These are phyloP conservation scores for Heliconius erato DNA, from an alignment of 2,888 invertebrate species.

Conservation along the genomic window DNA sequence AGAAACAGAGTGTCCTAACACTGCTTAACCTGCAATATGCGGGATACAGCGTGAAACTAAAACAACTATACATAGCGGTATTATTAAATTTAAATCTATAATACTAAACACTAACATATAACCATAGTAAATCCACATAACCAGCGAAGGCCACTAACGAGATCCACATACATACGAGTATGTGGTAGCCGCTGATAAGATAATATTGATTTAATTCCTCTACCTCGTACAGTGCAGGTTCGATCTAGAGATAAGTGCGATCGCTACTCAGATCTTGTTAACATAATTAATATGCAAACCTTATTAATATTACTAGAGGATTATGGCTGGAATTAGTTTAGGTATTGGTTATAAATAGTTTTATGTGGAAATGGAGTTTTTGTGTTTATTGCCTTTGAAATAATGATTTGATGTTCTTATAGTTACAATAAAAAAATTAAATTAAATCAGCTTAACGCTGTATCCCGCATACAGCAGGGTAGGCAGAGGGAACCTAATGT, in stretches of 20 bases:
- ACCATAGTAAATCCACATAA: conserved; percentile 12
- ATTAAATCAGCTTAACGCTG: too few species aligned
- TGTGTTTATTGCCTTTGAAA: not conserved
- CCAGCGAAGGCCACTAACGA: conserved; percentile 40
- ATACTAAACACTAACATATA: conserved; percentile 13
- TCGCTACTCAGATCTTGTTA: conserved; percentile 58
- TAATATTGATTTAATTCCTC: conserved; percentile 54
- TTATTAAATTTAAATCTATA: not conserved
- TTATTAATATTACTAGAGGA: conserved; percentile 52
- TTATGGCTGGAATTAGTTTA: conserved; percentile 49
- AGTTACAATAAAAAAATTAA: too few species aligned
- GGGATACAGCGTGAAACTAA: too few species aligned
- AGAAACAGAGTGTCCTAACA: not conserved
- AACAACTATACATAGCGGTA: conserved; percentile 23
- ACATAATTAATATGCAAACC: conserved; percentile 61
- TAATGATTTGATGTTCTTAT: too few species aligned
- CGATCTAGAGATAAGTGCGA: conserved; percentile 51
- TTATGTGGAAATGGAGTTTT: not conserved
- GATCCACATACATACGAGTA: conserved; percentile 39
- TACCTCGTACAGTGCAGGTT: conserved; percentile 54
- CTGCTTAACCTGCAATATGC: not conserved
- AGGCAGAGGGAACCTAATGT: too few species aligned
- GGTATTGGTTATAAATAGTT: conserved; percentile 17
- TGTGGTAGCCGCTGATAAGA: conserved; percentile 50
- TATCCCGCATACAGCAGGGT: too few species aligned